These are phyloP conservation scores for Sceliomorpha sp. DNA, from an alignment of 2,888 invertebrate species.

Conservation along the genomic window DNA sequence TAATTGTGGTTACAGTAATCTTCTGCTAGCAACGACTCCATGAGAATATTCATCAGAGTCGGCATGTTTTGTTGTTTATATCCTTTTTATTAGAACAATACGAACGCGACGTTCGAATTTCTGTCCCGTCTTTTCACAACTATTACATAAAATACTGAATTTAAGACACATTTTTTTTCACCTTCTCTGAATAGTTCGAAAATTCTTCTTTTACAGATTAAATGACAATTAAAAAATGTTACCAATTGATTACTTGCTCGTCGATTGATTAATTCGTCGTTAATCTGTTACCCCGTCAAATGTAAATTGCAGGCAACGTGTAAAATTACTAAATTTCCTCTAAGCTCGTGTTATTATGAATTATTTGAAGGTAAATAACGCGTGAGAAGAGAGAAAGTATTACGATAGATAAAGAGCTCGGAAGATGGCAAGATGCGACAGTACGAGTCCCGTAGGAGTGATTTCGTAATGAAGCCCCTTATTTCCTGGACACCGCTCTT, in stretches of 20 bases:
- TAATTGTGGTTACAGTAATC: slow-evolving; percentile 66
- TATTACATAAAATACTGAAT: not conserved
- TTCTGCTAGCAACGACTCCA: slow-evolving; percentile 51
- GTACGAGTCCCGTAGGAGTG: slow-evolving; percentile 76
- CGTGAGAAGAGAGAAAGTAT: slow-evolving; percentile 18
- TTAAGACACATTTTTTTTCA: too few relatives aligned
- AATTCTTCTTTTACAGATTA: too few relatives aligned
- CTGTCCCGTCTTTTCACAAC: too few relatives aligned
- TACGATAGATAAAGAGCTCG: slow-evolving; percentile 64
- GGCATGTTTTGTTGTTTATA: slow-evolving; percentile 25
- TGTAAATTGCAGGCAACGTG: not conserved
- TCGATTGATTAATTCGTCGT: too few relatives aligned
- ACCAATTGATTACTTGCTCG: too few relatives aligned
- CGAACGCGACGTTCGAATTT: too few relatives aligned
- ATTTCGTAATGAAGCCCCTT: slow-evolving; percentile 76
- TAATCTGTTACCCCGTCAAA: not conserved
- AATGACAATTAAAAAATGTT: too few relatives aligned
- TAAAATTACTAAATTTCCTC: slow-evolving; percentile 1
- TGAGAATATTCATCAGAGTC: slow-evolving; percentile 41
- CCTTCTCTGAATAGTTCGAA: too few relatives aligned
- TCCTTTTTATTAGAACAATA: too few relatives aligned
- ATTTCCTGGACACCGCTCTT: slow-evolving; percentile 59
- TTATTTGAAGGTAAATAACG: slow-evolving; percentile 6
- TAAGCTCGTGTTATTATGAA: slow-evolving; percentile 10
- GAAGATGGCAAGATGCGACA: slow-evolving; percentile 73